phyloP scores from a whole-genome alignment of 2,113 vertebrate species.

The Xiphorhynchus elegans region DNA sequence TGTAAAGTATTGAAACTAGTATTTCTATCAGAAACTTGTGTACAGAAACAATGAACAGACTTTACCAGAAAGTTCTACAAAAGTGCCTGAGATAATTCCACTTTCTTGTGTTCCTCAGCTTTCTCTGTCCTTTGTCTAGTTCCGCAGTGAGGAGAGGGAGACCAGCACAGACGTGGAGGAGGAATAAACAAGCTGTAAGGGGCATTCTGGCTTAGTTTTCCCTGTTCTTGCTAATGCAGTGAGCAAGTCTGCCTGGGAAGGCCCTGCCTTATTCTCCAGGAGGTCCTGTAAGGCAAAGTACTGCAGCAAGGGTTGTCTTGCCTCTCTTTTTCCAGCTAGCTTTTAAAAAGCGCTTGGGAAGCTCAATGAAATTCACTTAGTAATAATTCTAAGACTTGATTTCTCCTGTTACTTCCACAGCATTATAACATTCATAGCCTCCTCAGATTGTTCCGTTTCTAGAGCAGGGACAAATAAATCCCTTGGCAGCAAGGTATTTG shows the following conservation, averaged over 20 bases:
- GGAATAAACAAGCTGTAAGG: background rate
- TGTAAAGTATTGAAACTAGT: background rate
- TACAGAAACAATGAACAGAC: background rate
- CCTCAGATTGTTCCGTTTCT: background rate
- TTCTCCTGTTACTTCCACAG: background rate
- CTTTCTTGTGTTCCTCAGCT: background rate
- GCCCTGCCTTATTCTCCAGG: background rate
- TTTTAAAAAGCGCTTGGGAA: background rate
- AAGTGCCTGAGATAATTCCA: background rate
- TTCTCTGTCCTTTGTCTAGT: background rate
- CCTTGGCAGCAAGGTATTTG: background rate
- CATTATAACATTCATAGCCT: background rate
- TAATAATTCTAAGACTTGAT: background rate
- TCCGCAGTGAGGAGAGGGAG: background rate
- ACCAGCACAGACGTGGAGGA: background rate
- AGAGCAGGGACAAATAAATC: background rate
- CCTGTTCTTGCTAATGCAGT: background rate
- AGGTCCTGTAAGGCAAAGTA: background rate
- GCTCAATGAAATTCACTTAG: background rate
- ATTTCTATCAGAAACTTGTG: background rate
- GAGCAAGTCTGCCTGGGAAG: background rate
- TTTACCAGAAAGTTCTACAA: background rate
- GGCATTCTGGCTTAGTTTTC: background rate
- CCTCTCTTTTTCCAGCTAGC: background rate
- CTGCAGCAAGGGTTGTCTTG: background rate